Evolutionary conservation across 2,797 vertebrate species (phyloP), one percentile per base, ranked within the genome.

Genomic region (Periparus ater): DNA sequence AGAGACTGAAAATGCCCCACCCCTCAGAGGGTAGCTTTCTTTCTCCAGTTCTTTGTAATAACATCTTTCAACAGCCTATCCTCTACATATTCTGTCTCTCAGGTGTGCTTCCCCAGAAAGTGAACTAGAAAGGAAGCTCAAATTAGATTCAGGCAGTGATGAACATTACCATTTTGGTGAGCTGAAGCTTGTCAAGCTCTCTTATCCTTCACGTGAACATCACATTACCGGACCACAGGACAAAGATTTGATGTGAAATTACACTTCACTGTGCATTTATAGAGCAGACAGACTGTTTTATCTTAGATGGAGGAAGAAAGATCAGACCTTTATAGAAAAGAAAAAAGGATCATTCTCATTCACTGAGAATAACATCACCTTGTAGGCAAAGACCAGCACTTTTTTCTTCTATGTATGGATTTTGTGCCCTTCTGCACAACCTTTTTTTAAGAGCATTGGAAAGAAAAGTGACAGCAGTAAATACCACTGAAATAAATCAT

Each of bases 201-300:
- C 68, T 96, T 84, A 95, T 77, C 57, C 88, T 75, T 89, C 53
- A 88, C 72, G 60, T 93, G 89, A 95, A 47, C 83, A 72, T 63
- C 92, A 88, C 76, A 81, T 95, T 94, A 91, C 75, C 4, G 7
- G 55, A 73, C 77, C 82, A 45, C 8, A 45, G 58, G 76, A 93
- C 85, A 89, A 88, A 90, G 93, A 95, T 85, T 40, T 94, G 91
- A 95, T 84, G 67, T 92, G 94, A 96, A 96, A 95, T 95, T 95
- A 87, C 89, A 94, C 80, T 94, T 95, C 88, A 63, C 75, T 91
- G 76, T 87, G 91, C 94, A 93, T 94, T 96, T 92, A 78, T 71
- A 82, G 92, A 93, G 95, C 82, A 95, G 70, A 89, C 68, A 80
- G 88, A 94, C 70, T 80, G 67, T 83, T 96, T 89, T 92, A 83